These are phyloP conservation scores for Megalops atlanticus DNA, from an alignment of 2,113 vertebrate genomes.

Conservation along the genomic window DNA sequence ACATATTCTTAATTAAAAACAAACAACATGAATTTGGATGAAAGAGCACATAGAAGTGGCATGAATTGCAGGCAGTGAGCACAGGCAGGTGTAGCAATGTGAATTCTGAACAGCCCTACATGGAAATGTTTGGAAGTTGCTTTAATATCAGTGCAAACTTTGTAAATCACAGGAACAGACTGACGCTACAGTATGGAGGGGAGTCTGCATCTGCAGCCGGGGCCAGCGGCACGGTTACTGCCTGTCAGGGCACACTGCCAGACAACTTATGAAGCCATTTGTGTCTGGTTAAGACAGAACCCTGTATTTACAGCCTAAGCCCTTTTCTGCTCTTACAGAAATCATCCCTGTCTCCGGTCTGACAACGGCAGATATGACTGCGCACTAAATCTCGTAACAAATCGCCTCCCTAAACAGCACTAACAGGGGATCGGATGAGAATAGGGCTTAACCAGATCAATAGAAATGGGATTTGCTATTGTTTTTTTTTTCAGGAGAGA, in stretches of 20 bases:
- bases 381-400: constrained; percentile 56
- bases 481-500: constrained; percentile 64
- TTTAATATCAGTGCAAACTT: background rate
- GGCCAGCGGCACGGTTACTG: too few species aligned
- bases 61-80: too few species aligned
- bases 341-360: constrained; percentile 21
- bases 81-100: too few species aligned
- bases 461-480: constrained; percentile 71
- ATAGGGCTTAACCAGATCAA: constrained; percentile 59
- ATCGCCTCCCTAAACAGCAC: constrained; percentile 48
- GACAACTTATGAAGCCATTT: constrained; percentile 36
- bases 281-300: constrained; percentile 30
- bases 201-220: background rate
- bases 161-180: background rate
- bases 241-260: constrained; percentile 7
- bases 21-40: too few species aligned
- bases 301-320: constrained; percentile 50
- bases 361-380: constrained; percentile 35
- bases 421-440: constrained; percentile 37
- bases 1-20: too few species aligned
- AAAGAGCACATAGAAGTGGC: too few species aligned
- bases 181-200: background rate
- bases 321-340: constrained; percentile 23
- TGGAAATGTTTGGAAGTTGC: too few species aligned
- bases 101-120: too few species aligned